These are phyloP conservation scores for Cantharis rustica DNA, from an alignment of 2,888 invertebrate genomes.

Conservation along the genomic window DNA sequence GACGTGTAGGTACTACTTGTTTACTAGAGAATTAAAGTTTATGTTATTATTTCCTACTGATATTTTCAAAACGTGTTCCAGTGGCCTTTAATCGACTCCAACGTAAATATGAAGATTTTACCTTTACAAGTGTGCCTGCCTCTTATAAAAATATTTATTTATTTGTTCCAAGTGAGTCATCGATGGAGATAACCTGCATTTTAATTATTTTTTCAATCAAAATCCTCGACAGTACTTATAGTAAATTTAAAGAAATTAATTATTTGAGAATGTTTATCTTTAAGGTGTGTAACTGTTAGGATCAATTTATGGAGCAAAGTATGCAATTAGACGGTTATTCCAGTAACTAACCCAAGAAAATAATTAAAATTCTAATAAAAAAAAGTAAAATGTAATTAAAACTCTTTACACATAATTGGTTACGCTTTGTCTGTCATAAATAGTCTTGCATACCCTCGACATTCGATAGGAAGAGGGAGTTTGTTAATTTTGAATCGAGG, in stretches of 20 bases:
- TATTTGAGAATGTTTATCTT: not conserved
- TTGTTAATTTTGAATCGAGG: not conserved
- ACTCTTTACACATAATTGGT: conserved; percentile 42
- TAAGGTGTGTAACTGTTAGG: not conserved
- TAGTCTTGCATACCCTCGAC: conserved; percentile 24
- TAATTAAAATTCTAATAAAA: conserved; percentile 43
- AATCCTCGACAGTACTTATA: not conserved
- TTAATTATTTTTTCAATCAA: not conserved
- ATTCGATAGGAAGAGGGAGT: not conserved
- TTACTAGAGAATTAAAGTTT: not conserved
- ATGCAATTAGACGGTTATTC: not conserved
- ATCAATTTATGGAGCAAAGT: not conserved
- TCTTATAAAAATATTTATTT: not conserved
- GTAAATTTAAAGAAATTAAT: not conserved
- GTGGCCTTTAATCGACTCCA: not conserved
- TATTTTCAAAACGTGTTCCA: not conserved
- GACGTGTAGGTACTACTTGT: conserved; percentile 5
- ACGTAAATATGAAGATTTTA: not conserved
- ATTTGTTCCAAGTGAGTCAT: not conserved
- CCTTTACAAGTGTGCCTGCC: not conserved
- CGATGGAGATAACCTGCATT: not conserved
- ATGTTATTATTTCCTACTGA: not conserved
- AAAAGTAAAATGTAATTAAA: conserved; percentile 42
- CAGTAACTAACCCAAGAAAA: conserved; percentile 1
- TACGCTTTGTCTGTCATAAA: conserved; percentile 36